Base-by-base conservation (phyloP, 2,113 vertebrate species). In the Felis chaus region DNA sequence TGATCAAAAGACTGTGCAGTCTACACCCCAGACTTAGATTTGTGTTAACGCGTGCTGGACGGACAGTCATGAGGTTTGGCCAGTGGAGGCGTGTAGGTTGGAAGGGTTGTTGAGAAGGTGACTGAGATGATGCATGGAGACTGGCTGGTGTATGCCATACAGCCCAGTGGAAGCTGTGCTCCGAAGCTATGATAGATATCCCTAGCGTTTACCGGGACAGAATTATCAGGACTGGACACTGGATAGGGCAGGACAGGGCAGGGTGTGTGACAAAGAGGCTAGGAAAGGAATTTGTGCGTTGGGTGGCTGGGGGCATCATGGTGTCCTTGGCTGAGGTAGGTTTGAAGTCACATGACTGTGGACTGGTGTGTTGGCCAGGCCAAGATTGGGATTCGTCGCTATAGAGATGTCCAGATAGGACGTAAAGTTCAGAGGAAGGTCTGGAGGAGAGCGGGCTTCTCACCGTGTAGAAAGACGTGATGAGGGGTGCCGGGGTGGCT, bases 141-240 rank as follows among this genome's bases (percentile, higher is more conserved):
- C n/a, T 6, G 31, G 31, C 78, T 53, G 31, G 48, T 21, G 18
- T 48, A 53, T 18, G 8, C 45, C 41, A 45, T 25, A 48, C 8
- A 50, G 16, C 45, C 33, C 53, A 27, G 53, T 4, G 12, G 33
- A 25, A 81, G 33, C 33, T n/a, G 18, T 36, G 19, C 50, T 39
- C 53, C 13, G 25, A 36, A 61, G n/a, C n/a, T 6, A 16, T 8
- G 79, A 36, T 36, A 25, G 61, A 4, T 39, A 39, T 39, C 12
- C 6, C 0, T 21, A 39, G 1, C 2, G 13, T 82, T 57, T n/a
- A 27, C 53, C 1, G 3, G 23, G 23, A n/a, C 27, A 27, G 21
- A 39, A 13, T 61, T 36, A 27, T 27, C 79, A 41, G 25, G 80
- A 53, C 23, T 61, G 29, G n/a, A 14, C 21, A 25, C 14, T 0